A percentile compares a stretch with the other conserved stretches of the same genome.
phyloP scores from a whole-genome alignment of 2,113 vertebrate species.

The Dromaius novaehollandiae region DNA sequence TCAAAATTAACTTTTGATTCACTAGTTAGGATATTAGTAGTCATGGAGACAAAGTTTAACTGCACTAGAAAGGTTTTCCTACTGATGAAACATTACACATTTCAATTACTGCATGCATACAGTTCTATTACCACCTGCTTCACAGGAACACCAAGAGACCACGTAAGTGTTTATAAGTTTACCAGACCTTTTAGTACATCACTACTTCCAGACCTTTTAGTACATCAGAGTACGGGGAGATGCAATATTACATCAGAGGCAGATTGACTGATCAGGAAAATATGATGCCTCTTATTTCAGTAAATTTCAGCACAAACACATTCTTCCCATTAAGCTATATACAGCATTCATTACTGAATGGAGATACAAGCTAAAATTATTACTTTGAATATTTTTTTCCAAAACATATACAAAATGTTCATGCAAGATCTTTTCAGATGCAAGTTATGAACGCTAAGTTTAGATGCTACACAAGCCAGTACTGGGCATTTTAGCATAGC shows the following conservation, averaged over 20 bases:
- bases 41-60: not conserved
- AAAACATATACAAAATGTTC: not conserved
- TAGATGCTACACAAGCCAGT: not conserved
- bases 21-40: not conserved
- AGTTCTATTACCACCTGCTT: not conserved
- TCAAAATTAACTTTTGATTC: conserved; percentile 30
- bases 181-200: not conserved
- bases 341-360: not conserved
- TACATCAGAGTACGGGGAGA: not conserved
- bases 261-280: not conserved
- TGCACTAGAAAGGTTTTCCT: conserved; percentile 52
- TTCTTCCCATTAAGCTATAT: not conserved
- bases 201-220: not conserved
- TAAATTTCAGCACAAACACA: not conserved
- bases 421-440: not conserved
- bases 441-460: not conserved
- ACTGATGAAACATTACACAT: conserved; percentile 33
- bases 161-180: not conserved
- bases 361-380: too few species aligned
- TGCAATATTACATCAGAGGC: accelerated
- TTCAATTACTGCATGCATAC: not conserved
- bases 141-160: not conserved
- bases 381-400: accelerated
- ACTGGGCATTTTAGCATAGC: not conserved
- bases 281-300: not conserved